Evolutionary conservation across 2,888 invertebrate species (phyloP).

Genomic region (Pterobdella sp.): DNA sequence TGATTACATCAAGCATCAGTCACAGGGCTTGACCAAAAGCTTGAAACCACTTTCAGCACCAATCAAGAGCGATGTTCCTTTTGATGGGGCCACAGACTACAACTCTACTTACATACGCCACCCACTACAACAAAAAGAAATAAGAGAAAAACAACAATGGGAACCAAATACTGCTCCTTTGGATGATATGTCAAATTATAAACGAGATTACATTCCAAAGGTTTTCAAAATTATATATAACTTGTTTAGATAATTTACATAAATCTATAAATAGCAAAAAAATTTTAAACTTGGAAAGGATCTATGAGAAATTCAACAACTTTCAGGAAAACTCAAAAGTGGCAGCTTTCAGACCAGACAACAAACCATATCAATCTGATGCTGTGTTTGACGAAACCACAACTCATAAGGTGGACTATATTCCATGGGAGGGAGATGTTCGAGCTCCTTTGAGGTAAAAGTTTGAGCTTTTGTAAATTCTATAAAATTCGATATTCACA

Average conservation of each 20-base stretch:
- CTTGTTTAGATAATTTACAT: too few relatives aligned
- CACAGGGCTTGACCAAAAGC: conserved; percentile 32
- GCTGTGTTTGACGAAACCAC: conserved; percentile 49
- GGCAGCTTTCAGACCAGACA: conserved; percentile 47
- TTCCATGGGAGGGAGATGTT: conserved; percentile 32
- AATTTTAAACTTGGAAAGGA: too few relatives aligned
- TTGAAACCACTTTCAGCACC: conserved; percentile 25
- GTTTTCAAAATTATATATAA: not conserved
- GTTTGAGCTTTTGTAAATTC: too few relatives aligned
- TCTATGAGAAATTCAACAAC: too few relatives aligned
- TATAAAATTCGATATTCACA: not conserved
- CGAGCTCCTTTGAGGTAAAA: conserved; percentile 7
- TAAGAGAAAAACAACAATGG: conserved; percentile 42
- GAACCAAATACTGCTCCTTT: conserved; percentile 43
- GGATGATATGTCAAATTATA: conserved; percentile 46
- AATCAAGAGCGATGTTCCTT: conserved; percentile 41
- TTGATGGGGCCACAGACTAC: conserved; percentile 48
- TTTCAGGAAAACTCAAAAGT: conserved; percentile 37
- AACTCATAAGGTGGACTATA: conserved; percentile 41
- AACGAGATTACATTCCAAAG: conserved; percentile 42
- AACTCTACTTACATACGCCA: conserved; percentile 46
- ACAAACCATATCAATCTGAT: conserved; percentile 44
- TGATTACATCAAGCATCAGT: conserved; percentile 45
- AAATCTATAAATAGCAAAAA: too few relatives aligned
- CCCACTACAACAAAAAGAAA: conserved; percentile 42